A percentile compares a stretch with the other conserved stretches of the same genome.
Conservation (phyloP, 53 echinoderm and acorn worm species). For the Arbacia lixula region DNA sequence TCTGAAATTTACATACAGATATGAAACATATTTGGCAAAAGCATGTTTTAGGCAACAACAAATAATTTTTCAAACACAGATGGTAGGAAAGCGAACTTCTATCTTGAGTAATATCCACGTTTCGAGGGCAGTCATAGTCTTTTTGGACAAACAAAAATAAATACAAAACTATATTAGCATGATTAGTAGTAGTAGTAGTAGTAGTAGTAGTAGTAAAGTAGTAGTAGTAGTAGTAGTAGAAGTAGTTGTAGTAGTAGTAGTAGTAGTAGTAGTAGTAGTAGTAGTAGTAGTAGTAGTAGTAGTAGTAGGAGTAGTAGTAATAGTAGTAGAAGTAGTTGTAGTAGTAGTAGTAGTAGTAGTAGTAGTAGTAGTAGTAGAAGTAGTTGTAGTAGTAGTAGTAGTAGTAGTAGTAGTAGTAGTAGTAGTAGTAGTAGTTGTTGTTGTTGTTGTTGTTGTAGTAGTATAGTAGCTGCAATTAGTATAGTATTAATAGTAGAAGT, state of each 20-base stretch:
- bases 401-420: conserved; percentile 31
- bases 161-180: too few relatives aligned
- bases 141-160: too few relatives aligned
- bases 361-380: conserved; percentile 27
- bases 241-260: conserved; percentile 27
- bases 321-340: background rate
- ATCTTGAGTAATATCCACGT: too few relatives aligned
- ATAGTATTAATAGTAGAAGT: conserved; percentile 14
- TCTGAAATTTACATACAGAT: too few relatives aligned
- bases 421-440: conserved; percentile 5
- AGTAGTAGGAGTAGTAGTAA: too few relatives aligned
- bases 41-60: too few relatives aligned
- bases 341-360: conserved; percentile 27
- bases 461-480: background rate
- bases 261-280: conserved; percentile 31
- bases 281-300: conserved; percentile 31
- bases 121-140: too few relatives aligned
- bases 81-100: too few relatives aligned
- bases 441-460: background rate
- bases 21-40: too few relatives aligned
- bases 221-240: conserved; percentile 27
- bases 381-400: conserved; percentile 27
- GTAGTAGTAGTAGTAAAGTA: conserved; percentile 14
- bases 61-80: too few relatives aligned
- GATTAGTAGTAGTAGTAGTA: too few relatives aligned